Evolutionary conservation across 2,888 invertebrate species (phyloP).

Genomic region (Eupithecia insigniata): DNA sequence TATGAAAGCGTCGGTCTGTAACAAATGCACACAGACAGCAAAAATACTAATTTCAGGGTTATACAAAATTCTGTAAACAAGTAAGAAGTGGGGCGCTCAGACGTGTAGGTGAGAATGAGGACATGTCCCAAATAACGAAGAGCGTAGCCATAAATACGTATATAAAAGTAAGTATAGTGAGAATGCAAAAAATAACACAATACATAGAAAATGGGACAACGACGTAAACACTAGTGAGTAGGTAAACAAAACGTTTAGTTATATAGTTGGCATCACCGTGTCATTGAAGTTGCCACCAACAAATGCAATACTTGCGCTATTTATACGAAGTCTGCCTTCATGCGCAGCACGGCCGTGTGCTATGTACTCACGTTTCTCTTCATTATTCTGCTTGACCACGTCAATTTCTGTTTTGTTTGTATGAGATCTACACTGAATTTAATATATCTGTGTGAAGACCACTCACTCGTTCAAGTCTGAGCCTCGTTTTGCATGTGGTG

Average conservation of each 20-base stretch:
- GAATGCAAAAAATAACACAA: constrained; percentile 12
- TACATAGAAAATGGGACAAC: constrained; percentile 28
- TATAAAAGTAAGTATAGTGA: background rate
- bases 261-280: constrained; percentile 59
- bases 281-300: constrained; percentile 57
- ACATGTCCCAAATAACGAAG: constrained; percentile 56
- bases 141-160: constrained; percentile 2
- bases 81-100: constrained; percentile 58
- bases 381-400: constrained; percentile 53
- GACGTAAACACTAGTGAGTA: constrained; percentile 42
- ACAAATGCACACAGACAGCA: background rate
- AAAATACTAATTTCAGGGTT: constrained; percentile 61
- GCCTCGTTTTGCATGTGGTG: constrained; percentile 65
- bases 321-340: constrained; percentile 49
- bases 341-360: constrained; percentile 35
- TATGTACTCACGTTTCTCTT: constrained; percentile 80
- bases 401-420: constrained; percentile 46
- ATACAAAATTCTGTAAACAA: constrained; percentile 62
- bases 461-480: constrained; percentile 67
- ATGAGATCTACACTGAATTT: constrained; percentile 57
- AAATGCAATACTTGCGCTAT: constrained; percentile 51
- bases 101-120: constrained; percentile 51
- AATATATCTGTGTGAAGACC: constrained; percentile 62
- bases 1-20: background rate
- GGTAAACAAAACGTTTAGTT: constrained; percentile 66